Evolutionary conservation across 2,797 vertebrate species (phyloP).

Genomic region (Odontamblyopus rebecca): DNA sequence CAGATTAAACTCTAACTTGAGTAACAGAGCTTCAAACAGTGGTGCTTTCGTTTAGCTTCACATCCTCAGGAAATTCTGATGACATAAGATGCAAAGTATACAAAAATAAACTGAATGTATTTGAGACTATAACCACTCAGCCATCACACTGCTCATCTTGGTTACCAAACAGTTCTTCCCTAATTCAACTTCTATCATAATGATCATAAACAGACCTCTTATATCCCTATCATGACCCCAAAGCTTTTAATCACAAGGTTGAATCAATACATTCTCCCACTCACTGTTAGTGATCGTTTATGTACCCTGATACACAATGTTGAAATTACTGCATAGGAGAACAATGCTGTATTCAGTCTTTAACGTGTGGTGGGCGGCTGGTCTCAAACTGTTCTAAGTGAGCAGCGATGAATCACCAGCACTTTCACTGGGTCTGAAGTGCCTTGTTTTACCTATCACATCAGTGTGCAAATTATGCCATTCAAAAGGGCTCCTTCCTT

Average conservation of each 20-base stretch:
- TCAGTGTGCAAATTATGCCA: slow-evolving; percentile 37
- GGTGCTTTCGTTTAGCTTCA: too few relatives aligned
- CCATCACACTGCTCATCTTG: too few relatives aligned
- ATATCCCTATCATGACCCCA: not conserved
- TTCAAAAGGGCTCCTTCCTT: slow-evolving; percentile 14
- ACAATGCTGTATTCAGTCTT: slow-evolving; percentile 1
- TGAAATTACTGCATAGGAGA: not conserved
- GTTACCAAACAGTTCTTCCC: too few relatives aligned
- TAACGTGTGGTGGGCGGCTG: slow-evolving; percentile 41
- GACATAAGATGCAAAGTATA: too few relatives aligned
- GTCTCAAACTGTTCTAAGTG: slow-evolving; percentile 50
- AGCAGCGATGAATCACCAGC: slow-evolving; percentile 70
- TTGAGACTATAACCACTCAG: too few relatives aligned
- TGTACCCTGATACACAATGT: not conserved
- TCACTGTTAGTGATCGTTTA: not conserved
- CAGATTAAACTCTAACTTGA: too few relatives aligned
- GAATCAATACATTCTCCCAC: not conserved
- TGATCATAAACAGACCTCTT: not conserved
- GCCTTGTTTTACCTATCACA: slow-evolving; percentile 33
- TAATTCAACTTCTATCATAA: too few relatives aligned
- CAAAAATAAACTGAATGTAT: too few relatives aligned
- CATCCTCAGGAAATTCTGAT: too few relatives aligned
- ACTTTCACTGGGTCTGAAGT: slow-evolving; percentile 54
- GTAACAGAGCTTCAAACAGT: too few relatives aligned
- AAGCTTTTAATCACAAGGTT: not conserved